Evolutionary conservation across 2,797 vertebrate genomes (phyloP).

Genomic region (Peromyscus aztecus): DNA sequence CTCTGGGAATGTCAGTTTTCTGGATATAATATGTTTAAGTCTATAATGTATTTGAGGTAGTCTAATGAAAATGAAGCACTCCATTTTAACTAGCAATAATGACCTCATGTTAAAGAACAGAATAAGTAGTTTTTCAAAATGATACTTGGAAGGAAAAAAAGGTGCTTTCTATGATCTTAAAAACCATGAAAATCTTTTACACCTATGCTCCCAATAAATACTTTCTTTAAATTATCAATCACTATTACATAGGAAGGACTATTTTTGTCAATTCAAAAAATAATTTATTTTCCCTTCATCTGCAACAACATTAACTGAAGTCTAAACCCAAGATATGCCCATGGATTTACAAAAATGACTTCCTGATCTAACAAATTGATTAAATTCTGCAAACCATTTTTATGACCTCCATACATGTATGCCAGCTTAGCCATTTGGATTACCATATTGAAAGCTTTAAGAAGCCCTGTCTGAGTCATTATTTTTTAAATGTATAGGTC

Average conservation of each 20-base stretch:
- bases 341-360: not conserved
- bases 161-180: not conserved
- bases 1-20: not conserved
- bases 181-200: not conserved
- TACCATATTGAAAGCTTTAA: constrained; percentile 44
- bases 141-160: not conserved
- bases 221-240: constrained; percentile 31
- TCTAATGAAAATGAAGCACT: constrained; percentile 23
- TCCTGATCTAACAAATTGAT: not conserved
- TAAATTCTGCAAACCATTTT: not conserved
- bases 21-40: not conserved
- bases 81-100: constrained; percentile 47
- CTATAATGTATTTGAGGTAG: constrained; percentile 8
- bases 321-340: not conserved
- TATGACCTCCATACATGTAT: not conserved
- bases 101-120: not conserved
- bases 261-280: not conserved
- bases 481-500: not conserved
- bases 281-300: not conserved
- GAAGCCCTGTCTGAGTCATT: not conserved
- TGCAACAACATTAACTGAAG: constrained; percentile 15
- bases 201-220: not conserved
- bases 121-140: constrained; percentile 11
- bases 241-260: constrained; percentile 30
- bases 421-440: not conserved